These are phyloP conservation scores for Brenthis daphne DNA, from an alignment of 2,888 invertebrate genomes.

Conservation along the genomic window DNA sequence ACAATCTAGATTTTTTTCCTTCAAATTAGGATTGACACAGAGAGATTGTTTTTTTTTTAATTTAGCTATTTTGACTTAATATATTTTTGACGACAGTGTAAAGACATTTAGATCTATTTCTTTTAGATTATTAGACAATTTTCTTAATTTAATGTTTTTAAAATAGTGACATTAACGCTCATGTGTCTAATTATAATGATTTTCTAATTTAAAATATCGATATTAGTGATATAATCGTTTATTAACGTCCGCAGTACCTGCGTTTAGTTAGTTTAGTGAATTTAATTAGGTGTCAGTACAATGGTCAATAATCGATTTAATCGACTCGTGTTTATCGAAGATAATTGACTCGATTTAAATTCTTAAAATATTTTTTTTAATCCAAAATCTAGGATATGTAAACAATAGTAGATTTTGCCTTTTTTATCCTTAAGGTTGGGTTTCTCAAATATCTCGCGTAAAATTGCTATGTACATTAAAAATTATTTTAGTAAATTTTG, in stretches of 20 bases:
- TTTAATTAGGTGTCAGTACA: conserved; percentile 1
- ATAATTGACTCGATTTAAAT: neutral
- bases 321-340: neutral
- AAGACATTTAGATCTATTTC: neutral
- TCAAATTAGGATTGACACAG: no score
- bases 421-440: no score
- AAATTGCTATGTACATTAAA: no score
- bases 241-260: conserved; percentile 25
- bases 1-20: neutral
- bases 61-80: neutral
- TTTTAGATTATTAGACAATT: conserved; percentile 1
- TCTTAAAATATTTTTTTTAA: no score
- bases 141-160: conserved; percentile 3
- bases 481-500: no score
- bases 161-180: neutral
- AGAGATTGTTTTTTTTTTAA: neutral
- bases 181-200: neutral
- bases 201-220: neutral
- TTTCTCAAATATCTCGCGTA: no score
- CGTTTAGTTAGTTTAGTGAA: conserved; percentile 15
- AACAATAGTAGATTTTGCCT: no score
- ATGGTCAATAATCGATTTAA: conserved; percentile 10
- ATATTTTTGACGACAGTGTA: conserved; percentile 1
- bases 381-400: no score
- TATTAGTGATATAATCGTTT: conserved; percentile 5